Conservation (phyloP, 2,888 invertebrate species). For the Leucoptera coffeella region DNA sequence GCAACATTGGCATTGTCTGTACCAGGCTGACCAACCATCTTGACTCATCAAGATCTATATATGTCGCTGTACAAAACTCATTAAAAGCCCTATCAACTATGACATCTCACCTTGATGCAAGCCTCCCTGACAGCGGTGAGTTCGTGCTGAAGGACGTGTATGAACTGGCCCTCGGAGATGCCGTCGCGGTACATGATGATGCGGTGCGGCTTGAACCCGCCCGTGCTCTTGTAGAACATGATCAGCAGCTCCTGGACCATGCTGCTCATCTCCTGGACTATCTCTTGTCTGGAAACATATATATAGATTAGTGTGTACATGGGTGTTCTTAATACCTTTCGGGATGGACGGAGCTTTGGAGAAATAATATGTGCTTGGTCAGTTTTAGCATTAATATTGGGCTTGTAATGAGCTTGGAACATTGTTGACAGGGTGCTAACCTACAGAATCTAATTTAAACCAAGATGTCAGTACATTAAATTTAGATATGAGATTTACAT, state of each 20-base stretch:
- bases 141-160: constrained; percentile 94
- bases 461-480: too few species aligned
- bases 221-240: constrained; percentile 99
- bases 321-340: not conserved
- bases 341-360: too few species aligned
- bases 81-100: too few species aligned
- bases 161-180: constrained; percentile 98
- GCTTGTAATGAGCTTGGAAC: too few species aligned
- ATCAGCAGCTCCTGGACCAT: constrained; percentile 98
- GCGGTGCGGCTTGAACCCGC: constrained; percentile 97
- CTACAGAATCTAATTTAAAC: too few species aligned
- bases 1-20: too few species aligned
- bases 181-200: constrained; percentile 99
- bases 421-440: too few species aligned
- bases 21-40: too few species aligned
- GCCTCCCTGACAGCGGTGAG: constrained; percentile 97
- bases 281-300: constrained; percentile 74
- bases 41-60: too few species aligned
- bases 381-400: not conserved
- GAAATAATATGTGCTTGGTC: not conserved
- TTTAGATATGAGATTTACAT: too few species aligned
- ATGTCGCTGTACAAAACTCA: too few species aligned
- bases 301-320: not conserved
- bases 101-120: constrained; percentile 62
- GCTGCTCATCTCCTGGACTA: constrained; percentile 96